Evolutionary conservation across 2,113 vertebrate species (phyloP).

Genomic region (Aspidoscelis tigris): DNA sequence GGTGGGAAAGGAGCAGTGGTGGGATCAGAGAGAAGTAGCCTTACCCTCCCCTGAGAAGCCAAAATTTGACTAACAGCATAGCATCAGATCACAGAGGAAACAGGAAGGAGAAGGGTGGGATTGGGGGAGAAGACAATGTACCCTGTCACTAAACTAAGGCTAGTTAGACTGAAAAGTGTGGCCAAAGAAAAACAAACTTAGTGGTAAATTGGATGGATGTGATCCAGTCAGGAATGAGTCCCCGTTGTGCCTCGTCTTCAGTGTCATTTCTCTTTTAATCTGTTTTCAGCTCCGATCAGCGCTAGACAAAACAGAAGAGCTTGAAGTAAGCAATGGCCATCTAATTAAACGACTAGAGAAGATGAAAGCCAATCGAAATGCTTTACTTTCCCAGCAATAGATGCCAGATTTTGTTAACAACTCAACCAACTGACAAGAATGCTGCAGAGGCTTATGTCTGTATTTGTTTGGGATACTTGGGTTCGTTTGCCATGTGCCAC

Average conservation of each 20-base stretch:
- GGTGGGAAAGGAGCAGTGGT: too few species aligned
- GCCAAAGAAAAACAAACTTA: too few species aligned
- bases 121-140: too few species aligned
- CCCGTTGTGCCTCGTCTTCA: neutral
- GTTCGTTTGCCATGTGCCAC: slow-evolving; percentile 39
- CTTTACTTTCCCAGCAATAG: slow-evolving; percentile 87
- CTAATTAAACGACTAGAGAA: slow-evolving; percentile 93
- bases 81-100: too few species aligned
- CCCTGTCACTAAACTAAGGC: too few species aligned
- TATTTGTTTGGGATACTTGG: slow-evolving; percentile 46
- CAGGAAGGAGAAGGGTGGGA: too few species aligned
- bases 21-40: too few species aligned
- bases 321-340: slow-evolving; percentile 94
- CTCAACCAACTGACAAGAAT: neutral
- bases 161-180: too few species aligned
- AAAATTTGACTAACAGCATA: too few species aligned
- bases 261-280: slow-evolving; percentile 1
- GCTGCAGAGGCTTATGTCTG: slow-evolving; percentile 33
- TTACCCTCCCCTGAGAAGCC: too few species aligned
- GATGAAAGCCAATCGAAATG: slow-evolving; percentile 90
- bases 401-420: neutral
- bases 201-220: too few species aligned
- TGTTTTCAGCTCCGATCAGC: slow-evolving; percentile 87
- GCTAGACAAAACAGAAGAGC: slow-evolving; percentile 92
- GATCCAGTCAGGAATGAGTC: neutral